These are phyloP conservation scores for Aldabrachelys gigantea DNA, from an alignment of 2,113 vertebrate species.

Conservation along the genomic window DNA sequence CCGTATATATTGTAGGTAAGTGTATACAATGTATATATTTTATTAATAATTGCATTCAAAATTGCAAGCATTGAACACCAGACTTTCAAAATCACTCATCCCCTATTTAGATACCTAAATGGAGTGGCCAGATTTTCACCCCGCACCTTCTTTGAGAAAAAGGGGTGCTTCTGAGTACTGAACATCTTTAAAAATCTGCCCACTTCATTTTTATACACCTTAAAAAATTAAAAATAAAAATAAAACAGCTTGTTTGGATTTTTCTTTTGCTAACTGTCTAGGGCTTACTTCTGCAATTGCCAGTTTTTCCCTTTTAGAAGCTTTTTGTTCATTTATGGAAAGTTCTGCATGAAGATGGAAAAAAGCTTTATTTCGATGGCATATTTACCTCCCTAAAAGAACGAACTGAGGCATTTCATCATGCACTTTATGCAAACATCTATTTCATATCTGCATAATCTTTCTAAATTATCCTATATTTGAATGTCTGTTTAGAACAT, in stretches of 20 bases:
- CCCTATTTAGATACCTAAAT: accelerated
- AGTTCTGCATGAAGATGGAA: neutral
- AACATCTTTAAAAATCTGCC: neutral
- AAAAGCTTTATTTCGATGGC: neutral
- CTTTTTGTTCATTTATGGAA: neutral
- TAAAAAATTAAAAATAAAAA: no score
- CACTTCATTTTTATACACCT: neutral
- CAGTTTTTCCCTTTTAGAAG: neutral
- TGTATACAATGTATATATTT: neutral
- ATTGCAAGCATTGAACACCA: neutral
- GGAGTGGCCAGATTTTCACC: neutral
- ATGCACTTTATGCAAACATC: neutral
- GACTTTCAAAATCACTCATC: neutral
- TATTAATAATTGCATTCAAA: neutral
- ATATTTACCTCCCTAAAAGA: neutral
- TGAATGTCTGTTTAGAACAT: neutral
- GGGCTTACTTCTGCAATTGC: neutral
- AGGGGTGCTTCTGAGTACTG: accelerated
- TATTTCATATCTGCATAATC: neutral
- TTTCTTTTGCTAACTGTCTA: neutral
- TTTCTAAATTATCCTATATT: neutral
- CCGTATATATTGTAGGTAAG: accelerated
- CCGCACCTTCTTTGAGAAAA: neutral
- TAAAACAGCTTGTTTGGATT: neutral
- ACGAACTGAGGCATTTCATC: neutral